phyloP scores from a whole-genome alignment of 2,888 invertebrate species.

The Hedychridium roseum region DNA sequence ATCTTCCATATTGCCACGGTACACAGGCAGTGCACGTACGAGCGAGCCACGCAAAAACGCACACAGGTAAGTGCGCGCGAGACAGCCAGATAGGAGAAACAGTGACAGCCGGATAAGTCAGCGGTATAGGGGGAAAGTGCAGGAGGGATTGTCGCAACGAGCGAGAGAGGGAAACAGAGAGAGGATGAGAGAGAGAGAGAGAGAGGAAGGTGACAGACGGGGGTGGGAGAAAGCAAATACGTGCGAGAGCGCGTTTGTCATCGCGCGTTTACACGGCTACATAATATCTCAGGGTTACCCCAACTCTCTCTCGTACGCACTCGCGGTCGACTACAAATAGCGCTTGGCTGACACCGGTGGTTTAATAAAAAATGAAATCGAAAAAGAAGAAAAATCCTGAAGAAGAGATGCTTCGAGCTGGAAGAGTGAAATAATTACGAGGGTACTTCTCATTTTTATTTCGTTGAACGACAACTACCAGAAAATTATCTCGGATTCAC shows the following conservation, averaged over 20 bases:
- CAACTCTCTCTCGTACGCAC: slow-evolving; percentile 32
- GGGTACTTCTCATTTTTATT: too few species aligned
- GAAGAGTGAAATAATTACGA: neutral
- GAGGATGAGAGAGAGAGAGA: slow-evolving; percentile 2
- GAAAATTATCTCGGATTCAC: too few species aligned
- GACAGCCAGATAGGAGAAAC: slow-evolving; percentile 7
- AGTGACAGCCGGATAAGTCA: too few species aligned
- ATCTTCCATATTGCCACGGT: too few species aligned
- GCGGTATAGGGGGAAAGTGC: too few species aligned
- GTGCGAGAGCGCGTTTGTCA: slow-evolving; percentile 5
- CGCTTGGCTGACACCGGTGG: slow-evolving; percentile 7
- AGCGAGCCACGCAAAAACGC: slow-evolving; percentile 13
- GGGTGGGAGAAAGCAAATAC: too few species aligned
- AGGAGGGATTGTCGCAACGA: neutral
- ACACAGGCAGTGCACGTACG: slow-evolving; percentile 20
- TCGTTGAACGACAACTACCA: too few species aligned
- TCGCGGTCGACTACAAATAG: slow-evolving; percentile 16
- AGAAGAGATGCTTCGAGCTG: neutral
- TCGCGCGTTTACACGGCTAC: slow-evolving; percentile 7
- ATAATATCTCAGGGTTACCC: slow-evolving; percentile 22
- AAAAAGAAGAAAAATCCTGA: neutral
- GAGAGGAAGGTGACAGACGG: slow-evolving; percentile 2
- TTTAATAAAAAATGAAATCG: slow-evolving; percentile 24
- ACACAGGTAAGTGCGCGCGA: slow-evolving; percentile 26
- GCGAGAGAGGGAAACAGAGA: slow-evolving; percentile 7